Evolutionary conservation across 2,888 invertebrate species (phyloP).

Genomic region (Sinelater perroti): DNA sequence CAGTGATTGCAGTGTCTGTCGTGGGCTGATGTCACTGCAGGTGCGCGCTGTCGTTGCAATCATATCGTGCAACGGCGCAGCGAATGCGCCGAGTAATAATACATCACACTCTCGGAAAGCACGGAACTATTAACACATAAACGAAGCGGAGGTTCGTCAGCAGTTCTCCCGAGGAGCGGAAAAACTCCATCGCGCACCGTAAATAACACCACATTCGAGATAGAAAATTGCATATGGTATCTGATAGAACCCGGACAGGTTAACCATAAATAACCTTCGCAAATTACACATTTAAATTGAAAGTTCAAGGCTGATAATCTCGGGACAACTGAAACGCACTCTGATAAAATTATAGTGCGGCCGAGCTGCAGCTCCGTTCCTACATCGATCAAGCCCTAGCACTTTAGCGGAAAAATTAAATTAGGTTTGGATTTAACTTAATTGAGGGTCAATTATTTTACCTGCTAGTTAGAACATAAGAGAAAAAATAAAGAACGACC

Average conservation of each 20-base stretch:
- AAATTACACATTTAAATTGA: slow-evolving; percentile 14
- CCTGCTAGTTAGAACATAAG: too few species aligned
- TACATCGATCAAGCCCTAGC: too few species aligned
- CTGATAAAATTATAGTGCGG: slow-evolving; percentile 2
- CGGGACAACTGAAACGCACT: slow-evolving; percentile 10
- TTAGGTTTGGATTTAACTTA: too few species aligned
- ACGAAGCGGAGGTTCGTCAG: slow-evolving; percentile 45
- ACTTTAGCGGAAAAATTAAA: too few species aligned
- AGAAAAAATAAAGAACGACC: too few species aligned
- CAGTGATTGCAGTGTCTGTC: slow-evolving; percentile 29
- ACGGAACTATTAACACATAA: slow-evolving; percentile 49
- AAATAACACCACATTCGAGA: slow-evolving; percentile 8
- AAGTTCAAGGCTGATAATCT: slow-evolving; percentile 12
- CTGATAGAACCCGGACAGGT: slow-evolving; percentile 5
- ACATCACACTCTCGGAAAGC: slow-evolving; percentile 47
- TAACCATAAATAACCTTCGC: slow-evolving; percentile 9
- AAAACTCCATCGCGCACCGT: slow-evolving; percentile 2
- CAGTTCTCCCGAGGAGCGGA: slow-evolving; percentile 40
- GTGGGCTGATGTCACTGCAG: slow-evolving; percentile 43
- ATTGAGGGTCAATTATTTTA: too few species aligned
- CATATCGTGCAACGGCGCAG: slow-evolving; percentile 46
- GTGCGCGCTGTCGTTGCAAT: slow-evolving; percentile 43
- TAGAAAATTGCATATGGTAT: slow-evolving; percentile 7
- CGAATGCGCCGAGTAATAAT: slow-evolving; percentile 46
- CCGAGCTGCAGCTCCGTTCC: too few species aligned